Evolutionary conservation across 1,140 invertebrate genomes (phyloP), one percentile per base, ranked within the genome.

Genomic region (Probaryconus sp.): DNA sequence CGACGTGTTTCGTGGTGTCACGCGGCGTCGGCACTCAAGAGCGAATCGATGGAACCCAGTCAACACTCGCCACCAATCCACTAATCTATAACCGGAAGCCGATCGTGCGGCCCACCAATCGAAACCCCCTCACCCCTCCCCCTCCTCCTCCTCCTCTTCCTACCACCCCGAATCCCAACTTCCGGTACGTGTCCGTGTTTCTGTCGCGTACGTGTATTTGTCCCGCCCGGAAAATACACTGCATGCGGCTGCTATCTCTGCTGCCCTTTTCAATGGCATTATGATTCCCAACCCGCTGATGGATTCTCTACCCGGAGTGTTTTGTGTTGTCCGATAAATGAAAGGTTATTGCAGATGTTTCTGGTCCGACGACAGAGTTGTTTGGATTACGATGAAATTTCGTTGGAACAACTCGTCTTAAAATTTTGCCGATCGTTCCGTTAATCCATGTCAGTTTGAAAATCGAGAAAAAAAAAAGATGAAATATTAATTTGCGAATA

Each of bases 1-100:
- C 48, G 20, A 31, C 50, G 50, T 64, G 55, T 65, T 65, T 76
- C 55, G 65, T 68, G 65, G 65, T 70, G 67, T 70, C 60, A 47
- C 60, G 53, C 72, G 42, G 43, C 43, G 50, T 47, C 55, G 17
- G 3, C 2, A 5, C 9, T 24, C 45, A 33, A 42, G 58, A 16
- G 63, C 73, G 50, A 81, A 81, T 80, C 77, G 79, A 81, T 80
- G 76, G 70, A 65, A 68, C 76, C 64, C 68, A 47, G 51, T 21
- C 28, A 13, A 48, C 40, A 20, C 28, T 63, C 50, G 55, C 16
- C 61, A 70, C 65, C 47, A 76, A 64, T 64, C 63, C 50, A 35
- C 55, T 63, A 72, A 76, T 77, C 77, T 80, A 73, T 80, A 79
- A 83, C 80, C 81, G 79, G 81, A 82, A 79, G 77, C 81, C 80